phyloP scores from a whole-genome alignment of 1,140 invertebrate species.

The Ruditapes philippinarum region DNA sequence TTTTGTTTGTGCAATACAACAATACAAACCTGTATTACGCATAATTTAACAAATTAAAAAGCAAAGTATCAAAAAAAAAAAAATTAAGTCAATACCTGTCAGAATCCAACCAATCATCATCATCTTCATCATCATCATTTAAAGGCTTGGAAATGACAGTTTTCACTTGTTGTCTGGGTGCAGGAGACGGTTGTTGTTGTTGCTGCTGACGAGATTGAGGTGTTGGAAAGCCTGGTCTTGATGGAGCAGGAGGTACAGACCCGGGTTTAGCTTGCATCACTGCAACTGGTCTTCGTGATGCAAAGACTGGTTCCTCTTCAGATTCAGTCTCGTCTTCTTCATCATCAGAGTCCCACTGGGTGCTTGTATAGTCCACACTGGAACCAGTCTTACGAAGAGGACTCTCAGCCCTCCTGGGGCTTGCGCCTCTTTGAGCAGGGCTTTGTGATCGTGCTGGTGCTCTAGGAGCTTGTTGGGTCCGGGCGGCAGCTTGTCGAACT shows the following conservation, averaged over 20 bases:
- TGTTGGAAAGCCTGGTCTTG: constrained; percentile 25
- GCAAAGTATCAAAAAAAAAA: too few relatives aligned
- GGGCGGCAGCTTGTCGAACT: constrained; percentile 16
- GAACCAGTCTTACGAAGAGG: constrained; percentile 69
- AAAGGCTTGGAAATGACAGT: constrained; percentile 74
- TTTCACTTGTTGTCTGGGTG: constrained; percentile 67
- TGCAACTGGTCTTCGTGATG: constrained; percentile 49
- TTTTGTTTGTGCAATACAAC: too few relatives aligned
- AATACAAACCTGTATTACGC: too few relatives aligned
- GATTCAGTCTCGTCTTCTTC: constrained; percentile 72
- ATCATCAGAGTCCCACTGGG: constrained; percentile 81
- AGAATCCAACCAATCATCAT: constrained; percentile 72
- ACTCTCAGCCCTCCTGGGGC: constrained; percentile 47
- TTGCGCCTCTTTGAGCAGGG: constrained; percentile 24
- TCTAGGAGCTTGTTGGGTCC: constrained; percentile 67
- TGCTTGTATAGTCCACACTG: constrained; percentile 83
- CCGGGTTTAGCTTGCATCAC: constrained; percentile 71
- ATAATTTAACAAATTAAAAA: too few relatives aligned
- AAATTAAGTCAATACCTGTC: constrained; percentile 54
- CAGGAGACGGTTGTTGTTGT: constrained; percentile 54
- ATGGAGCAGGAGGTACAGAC: constrained; percentile 32
- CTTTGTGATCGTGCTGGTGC: constrained; percentile 66
- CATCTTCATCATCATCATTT: constrained; percentile 74
- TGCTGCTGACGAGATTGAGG: constrained; percentile 18
- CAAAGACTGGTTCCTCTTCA: constrained; percentile 71